These are phyloP conservation scores for Paratrypauchen microcephalus DNA, from an alignment of 2,797 vertebrate species.

Conservation along the genomic window DNA sequence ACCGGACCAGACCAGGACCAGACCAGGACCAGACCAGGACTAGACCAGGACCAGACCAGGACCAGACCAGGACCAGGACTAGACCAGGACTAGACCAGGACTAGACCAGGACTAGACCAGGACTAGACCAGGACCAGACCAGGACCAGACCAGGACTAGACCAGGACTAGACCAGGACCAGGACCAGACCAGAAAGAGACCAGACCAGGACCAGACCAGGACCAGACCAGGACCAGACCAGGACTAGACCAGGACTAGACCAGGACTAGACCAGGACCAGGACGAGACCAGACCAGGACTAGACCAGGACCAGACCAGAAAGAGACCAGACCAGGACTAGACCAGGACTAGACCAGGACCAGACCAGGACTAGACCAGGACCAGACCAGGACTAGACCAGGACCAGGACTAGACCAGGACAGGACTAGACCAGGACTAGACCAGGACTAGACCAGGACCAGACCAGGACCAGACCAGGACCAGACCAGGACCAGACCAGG, in stretches of 20 bases:
- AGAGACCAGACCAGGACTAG: neutral
- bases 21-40: too few relatives aligned
- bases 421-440: too few relatives aligned
- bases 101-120: slow-evolving; percentile 53
- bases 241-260: slow-evolving; percentile 79
- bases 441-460: slow-evolving; percentile 90
- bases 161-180: neutral
- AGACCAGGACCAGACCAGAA: neutral
- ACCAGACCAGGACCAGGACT: too few relatives aligned
- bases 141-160: neutral
- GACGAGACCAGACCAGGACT: neutral
- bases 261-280: slow-evolving; percentile 92
- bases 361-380: neutral
- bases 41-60: too few relatives aligned
- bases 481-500: neutral
- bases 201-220: neutral
- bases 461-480: neutral
- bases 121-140: neutral
- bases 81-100: slow-evolving; percentile 88
- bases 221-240: too few relatives aligned
- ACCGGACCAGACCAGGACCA: too few relatives aligned
- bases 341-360: neutral
- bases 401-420: too few relatives aligned
- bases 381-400: neutral
- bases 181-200: neutral